A percentile compares a stretch with the other conserved stretches of the same genome.
These are phyloP conservation scores for Otis tarda DNA, from an alignment of 2,113 vertebrate genomes.

Conservation along the genomic window DNA sequence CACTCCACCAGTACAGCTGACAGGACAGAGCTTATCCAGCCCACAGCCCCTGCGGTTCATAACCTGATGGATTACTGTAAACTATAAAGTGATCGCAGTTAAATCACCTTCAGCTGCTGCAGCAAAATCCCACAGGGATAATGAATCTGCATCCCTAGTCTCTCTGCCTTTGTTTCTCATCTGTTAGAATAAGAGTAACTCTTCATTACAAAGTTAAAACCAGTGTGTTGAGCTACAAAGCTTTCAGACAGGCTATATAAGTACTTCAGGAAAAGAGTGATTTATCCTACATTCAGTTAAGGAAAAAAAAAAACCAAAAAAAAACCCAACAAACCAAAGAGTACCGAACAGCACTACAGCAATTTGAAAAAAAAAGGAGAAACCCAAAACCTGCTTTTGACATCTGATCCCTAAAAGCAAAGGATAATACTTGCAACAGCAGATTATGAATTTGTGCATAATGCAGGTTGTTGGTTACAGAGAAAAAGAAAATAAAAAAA, in stretches of 20 bases:
- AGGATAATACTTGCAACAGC: constrained; percentile 14
- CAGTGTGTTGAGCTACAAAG: neutral
- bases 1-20: neutral
- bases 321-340: too few species aligned
- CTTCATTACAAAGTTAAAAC: neutral
- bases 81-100: constrained; percentile 13
- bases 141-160: neutral
- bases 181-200: neutral
- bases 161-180: neutral
- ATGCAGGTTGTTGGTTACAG: neutral
- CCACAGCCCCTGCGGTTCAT: neutral
- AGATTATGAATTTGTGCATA: constrained; percentile 2
- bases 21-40: neutral
- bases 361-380: neutral
- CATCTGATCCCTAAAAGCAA: neutral
- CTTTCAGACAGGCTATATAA: neutral
- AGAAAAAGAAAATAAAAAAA: neutral
- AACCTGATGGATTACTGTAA: constrained; percentile 13
- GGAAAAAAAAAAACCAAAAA: neutral
- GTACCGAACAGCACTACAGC: neutral
- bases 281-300: neutral
- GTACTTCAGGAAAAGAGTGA: neutral
- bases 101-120: constrained; percentile 37
- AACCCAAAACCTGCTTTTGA: neutral
- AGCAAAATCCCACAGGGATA: neutral